Conservation (phyloP, 2,113 vertebrate genomes). For the Tragelaphus buxtoni region DNA sequence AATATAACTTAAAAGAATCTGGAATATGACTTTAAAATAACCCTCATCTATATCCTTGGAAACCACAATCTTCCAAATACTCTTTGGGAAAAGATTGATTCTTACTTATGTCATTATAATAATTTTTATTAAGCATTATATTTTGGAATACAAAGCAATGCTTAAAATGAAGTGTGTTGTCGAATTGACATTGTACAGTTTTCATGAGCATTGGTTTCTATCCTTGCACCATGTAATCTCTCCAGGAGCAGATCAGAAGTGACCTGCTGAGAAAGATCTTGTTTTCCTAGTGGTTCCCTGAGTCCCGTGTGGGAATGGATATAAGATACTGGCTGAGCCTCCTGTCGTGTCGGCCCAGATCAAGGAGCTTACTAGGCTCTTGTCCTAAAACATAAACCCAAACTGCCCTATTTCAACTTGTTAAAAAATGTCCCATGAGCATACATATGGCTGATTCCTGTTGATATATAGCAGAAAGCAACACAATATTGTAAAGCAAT, state of each 20-base stretch:
- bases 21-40: neutral
- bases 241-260: neutral
- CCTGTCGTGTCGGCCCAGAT: neutral
- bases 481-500: neutral
- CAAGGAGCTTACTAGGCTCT: neutral
- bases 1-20: neutral
- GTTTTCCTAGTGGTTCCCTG: neutral
- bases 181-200: neutral
- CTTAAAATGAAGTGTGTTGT: neutral
- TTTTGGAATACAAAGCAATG: neutral
- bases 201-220: neutral
- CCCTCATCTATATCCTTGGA: neutral
- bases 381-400: neutral
- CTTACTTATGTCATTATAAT: neutral
- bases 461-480: neutral
- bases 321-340: neutral
- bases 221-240: neutral
- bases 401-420: neutral
- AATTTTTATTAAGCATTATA: neutral
- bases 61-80: neutral
- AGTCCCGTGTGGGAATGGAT: too few species aligned
- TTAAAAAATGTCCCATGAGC: neutral
- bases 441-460: too few species aligned
- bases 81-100: neutral
- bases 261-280: neutral